Conservation (phyloP, 2,888 invertebrate genomes). For the Crocallis elinguaria region DNA sequence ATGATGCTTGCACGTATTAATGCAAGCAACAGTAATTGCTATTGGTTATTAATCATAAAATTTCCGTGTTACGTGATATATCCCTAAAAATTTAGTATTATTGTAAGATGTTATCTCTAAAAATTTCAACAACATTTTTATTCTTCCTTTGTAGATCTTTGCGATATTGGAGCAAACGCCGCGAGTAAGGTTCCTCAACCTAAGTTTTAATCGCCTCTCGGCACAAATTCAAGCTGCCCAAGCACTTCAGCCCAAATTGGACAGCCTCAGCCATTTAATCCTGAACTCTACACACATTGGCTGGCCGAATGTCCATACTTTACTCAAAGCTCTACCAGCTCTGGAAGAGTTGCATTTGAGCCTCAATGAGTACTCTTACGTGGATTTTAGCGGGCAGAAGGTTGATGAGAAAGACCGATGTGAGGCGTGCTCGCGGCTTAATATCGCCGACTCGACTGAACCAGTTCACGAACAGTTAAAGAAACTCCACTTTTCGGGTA, state of each 20-base stretch:
- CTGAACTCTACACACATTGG: constrained; percentile 94
- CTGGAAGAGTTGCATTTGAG: constrained; percentile 97
- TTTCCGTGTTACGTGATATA: constrained; percentile 44
- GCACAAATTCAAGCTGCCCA: constrained; percentile 87
- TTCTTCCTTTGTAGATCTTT: constrained; percentile 86
- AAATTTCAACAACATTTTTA: background rate
- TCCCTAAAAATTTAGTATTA: constrained; percentile 37
- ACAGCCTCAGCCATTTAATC: constrained; percentile 90
- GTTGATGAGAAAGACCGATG: constrained; percentile 68
- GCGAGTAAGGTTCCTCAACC: constrained; percentile 94
- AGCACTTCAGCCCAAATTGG: constrained; percentile 77
- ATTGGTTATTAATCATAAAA: constrained; percentile 29
- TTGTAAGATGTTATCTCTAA: background rate
- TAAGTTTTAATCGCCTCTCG: constrained; percentile 94
- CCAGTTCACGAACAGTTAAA: constrained; percentile 88
- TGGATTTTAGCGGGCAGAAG: constrained; percentile 86
- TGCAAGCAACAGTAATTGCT: constrained; percentile 46
- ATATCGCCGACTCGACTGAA: constrained; percentile 60
- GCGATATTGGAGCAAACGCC: constrained; percentile 95
- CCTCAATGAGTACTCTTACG: constrained; percentile 93
- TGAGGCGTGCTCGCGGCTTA: constrained; percentile 72
- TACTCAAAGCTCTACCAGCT: constrained; percentile 90
- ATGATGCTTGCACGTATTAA: constrained; percentile 46
- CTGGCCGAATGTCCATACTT: constrained; percentile 92
- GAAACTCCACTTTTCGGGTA: constrained; percentile 94